phyloP scores from a whole-genome alignment of 2,888 invertebrate genomes.

The Protula sp. region DNA sequence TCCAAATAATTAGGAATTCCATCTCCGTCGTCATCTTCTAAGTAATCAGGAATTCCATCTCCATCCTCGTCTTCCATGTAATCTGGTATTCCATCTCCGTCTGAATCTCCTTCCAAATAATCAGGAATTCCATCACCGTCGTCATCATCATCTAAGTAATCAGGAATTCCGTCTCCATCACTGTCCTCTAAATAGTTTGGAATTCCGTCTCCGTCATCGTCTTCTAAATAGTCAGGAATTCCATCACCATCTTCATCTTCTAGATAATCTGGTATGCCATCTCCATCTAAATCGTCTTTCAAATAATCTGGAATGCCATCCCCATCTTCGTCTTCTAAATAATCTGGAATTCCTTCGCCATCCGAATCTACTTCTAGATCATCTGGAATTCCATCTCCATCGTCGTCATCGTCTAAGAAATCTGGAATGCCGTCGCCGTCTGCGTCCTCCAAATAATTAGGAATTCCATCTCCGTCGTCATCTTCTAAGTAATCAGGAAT shows the following conservation, averaged over 20 bases:
- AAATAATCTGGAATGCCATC: conserved; percentile 16
- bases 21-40: conserved; percentile 23
- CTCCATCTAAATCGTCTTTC: conserved; percentile 15
- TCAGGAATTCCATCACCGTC: conserved; percentile 29
- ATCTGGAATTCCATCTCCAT: conserved; percentile 21
- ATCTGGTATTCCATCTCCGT: conserved; percentile 43
- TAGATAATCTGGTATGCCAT: conserved; percentile 20
- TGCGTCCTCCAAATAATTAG: too few species aligned
- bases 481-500: conserved; percentile 20
- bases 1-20: conserved; percentile 23
- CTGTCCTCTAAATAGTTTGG: conserved; percentile 24
- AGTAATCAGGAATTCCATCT: conserved; percentile 33
- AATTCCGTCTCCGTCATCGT: conserved; percentile 26
- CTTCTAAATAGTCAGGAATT: too few species aligned
- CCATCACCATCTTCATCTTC: conserved; percentile 21
- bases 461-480: conserved; percentile 40
- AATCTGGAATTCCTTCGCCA: conserved; percentile 35
- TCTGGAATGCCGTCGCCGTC: conserved; percentile 37
- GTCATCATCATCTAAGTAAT: conserved; percentile 18
- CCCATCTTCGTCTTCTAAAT: conserved; percentile 32
- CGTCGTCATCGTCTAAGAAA: conserved; percentile 27
- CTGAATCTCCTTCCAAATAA: conserved; percentile 18
- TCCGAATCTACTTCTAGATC: conserved; percentile 17
- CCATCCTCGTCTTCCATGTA: conserved; percentile 27
- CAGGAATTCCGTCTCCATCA: conserved; percentile 30